Percentiles rank a stretch among this genome's conserved stretches.
These are phyloP conservation scores for Caenorhabditis drosophilae DNA, from an alignment of 2,888 invertebrate species.

Conservation along the genomic window DNA sequence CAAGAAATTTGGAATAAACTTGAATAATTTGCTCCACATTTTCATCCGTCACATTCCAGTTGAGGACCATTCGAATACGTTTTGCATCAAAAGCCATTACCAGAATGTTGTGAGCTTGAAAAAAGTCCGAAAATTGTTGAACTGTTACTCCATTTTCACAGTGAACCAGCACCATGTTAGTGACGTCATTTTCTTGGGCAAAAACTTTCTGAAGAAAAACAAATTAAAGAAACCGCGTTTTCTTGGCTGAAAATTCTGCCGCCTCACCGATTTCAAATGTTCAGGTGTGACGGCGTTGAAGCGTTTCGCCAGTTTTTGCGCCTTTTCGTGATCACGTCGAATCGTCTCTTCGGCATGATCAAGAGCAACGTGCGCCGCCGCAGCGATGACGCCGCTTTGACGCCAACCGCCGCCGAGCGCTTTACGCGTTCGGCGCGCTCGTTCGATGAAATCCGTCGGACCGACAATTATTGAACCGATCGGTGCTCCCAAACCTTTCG, in stretches of 20 bases:
- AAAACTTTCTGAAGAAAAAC: constrained; percentile 36
- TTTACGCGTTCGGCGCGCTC: constrained; percentile 42
- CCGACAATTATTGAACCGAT: constrained; percentile 86
- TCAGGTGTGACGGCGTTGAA: constrained; percentile 46
- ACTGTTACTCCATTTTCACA: constrained; percentile 45
- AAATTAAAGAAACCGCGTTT: background rate
- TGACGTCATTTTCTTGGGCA: constrained; percentile 44
- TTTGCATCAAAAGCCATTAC: constrained; percentile 58
- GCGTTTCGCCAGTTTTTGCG: constrained; percentile 55
- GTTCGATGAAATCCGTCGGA: constrained; percentile 63
- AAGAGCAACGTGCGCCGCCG: constrained; percentile 85
- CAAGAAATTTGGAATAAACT: constrained; percentile 34
- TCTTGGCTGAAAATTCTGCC: background rate
- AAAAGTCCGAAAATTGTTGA: constrained; percentile 40
- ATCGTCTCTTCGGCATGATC: constrained; percentile 78
- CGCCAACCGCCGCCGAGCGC: constrained; percentile 92
- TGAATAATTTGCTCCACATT: constrained; percentile 42
- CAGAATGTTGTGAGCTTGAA: constrained; percentile 48
- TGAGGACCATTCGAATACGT: constrained; percentile 54
- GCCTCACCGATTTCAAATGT: constrained; percentile 13
- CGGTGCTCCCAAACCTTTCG: constrained; percentile 83
- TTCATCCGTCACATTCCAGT: constrained; percentile 50
- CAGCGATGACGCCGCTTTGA: constrained; percentile 88
- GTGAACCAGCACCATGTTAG: constrained; percentile 58
- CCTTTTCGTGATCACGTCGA: constrained; percentile 77